Evolutionary conservation across 2,888 invertebrate species (phyloP), one percentile per base, ranked within the genome.

Genomic region (Dynastes hyllus): DNA sequence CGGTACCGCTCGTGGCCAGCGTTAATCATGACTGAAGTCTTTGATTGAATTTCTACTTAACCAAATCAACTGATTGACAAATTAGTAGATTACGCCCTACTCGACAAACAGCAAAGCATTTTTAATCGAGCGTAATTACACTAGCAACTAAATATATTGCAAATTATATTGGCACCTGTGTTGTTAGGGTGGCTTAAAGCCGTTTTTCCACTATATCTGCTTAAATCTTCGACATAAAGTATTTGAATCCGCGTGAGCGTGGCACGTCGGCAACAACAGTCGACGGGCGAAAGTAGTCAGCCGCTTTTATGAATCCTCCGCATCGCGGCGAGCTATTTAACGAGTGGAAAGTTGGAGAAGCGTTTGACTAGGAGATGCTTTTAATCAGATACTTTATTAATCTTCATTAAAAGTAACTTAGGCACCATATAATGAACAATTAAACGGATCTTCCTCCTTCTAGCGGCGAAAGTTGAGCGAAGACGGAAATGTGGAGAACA

Each of bases 371-470:
- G 78, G 76, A 81, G 82, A 83, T 82, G 83, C 82, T 83, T 82
- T 84, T 85, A 84, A 85, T 85, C 84, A 85, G 84, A 83, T 80
- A 84, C 81, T 80, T 83, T 83, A 85, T 85, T 85, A 86, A 85
- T 86, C 85, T 85, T 85, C 85, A 85, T 85, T 85, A 85, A 84
- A 86, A 85, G 83, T 84, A 83, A 85, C 83, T 85, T 85, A 83
- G 84, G 84, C 83, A 84, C 84, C 83, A 85, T 84, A 85, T 85
- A 85, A 84, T 84, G 85, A 84, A 86, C 85, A 85, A 85, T 85
- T 86, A 86, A 84, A 85, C 83, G 77, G 75, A 78, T 78, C 66
- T 78, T 79, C 80, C 77, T 58, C 67, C 70, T 37, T 69, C 45
- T 27, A 69, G 51, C 65, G 53, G 63, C 55, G 65, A 65, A 71